Percentiles rank a stretch among this genome's conserved stretches.
phyloP scores from a whole-genome alignment of 2,888 invertebrate species.

The Apoderus coryli region DNA sequence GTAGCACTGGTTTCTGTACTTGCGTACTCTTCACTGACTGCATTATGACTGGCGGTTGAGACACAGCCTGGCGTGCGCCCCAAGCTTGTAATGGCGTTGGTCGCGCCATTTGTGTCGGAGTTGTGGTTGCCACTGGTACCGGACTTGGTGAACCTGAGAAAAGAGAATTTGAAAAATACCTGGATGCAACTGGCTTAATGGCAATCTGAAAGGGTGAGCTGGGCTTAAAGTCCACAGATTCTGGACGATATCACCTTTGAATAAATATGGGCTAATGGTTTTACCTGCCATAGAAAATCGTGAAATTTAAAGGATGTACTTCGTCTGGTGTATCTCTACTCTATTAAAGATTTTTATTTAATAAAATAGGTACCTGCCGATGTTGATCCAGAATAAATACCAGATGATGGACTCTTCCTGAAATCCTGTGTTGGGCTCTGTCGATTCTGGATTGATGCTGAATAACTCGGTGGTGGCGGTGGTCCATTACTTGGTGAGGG shows the following conservation, averaged over 20 bases:
- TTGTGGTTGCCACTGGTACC: slow-evolving; percentile 40
- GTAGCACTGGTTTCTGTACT: slow-evolving; percentile 86
- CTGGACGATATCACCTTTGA: no score
- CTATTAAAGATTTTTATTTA: no score
- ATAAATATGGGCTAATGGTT: no score
- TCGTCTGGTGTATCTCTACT: no score
- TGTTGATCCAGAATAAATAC: slow-evolving; percentile 70
- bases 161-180: no score
- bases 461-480: slow-evolving; percentile 72
- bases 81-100: slow-evolving; percentile 74
- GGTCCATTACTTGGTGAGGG: slow-evolving; percentile 42
- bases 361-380: slow-evolving; percentile 51
- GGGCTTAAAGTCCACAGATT: no score
- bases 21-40: slow-evolving; percentile 92
- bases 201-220: no score
- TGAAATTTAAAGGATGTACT: no score
- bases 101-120: slow-evolving; percentile 51
- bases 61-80: slow-evolving; percentile 74
- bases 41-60: slow-evolving; percentile 91
- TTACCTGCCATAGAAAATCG: no score
- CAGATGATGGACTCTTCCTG: slow-evolving; percentile 73
- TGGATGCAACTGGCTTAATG: no score
- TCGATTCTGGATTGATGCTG: slow-evolving; percentile 72
- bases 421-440: slow-evolving; percentile 73
- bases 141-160: slow-evolving; percentile 68